Percentiles rank a stretch among this genome's conserved stretches.
These are phyloP conservation scores for Ceratosolen fusciceps DNA, from an alignment of 1,140 invertebrate genomes.

Conservation along the genomic window DNA sequence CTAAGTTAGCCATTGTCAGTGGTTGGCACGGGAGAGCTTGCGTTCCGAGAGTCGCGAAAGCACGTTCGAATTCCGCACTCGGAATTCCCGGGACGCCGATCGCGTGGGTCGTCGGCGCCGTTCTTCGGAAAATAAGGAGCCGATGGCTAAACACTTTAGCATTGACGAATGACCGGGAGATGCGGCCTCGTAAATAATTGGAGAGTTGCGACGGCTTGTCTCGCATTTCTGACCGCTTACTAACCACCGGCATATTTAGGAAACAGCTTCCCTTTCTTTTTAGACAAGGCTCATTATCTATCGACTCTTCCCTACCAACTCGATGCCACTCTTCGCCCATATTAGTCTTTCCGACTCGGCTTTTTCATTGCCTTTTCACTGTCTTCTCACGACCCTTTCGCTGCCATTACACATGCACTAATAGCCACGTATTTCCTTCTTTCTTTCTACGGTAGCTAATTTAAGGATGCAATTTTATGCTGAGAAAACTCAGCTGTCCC, in stretches of 20 bases:
- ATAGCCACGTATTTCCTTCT: no score
- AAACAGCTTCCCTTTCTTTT: neutral
- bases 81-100: neutral
- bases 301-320: neutral
- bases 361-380: neutral
- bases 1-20: neutral
- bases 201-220: neutral
- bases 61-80: slow-evolving; percentile 20
- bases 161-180: slow-evolving; percentile 12
- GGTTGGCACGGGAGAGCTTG: slow-evolving; percentile 4
- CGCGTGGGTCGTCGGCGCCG: slow-evolving; percentile 35
- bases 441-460: no score
- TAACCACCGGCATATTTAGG: slow-evolving; percentile 34
- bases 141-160: slow-evolving; percentile 30
- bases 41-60: neutral
- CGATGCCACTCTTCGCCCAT: neutral
- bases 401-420: no score
- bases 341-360: neutral
- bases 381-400: neutral
- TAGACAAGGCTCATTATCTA: neutral
- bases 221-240: slow-evolving; percentile 39
- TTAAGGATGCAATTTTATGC: no score
- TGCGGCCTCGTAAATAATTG: slow-evolving; percentile 39
- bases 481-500: no score
- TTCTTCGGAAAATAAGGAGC: slow-evolving; percentile 7